Conservation (phyloP, 2,888 invertebrate genomes). For the Griposia aprilina region DNA sequence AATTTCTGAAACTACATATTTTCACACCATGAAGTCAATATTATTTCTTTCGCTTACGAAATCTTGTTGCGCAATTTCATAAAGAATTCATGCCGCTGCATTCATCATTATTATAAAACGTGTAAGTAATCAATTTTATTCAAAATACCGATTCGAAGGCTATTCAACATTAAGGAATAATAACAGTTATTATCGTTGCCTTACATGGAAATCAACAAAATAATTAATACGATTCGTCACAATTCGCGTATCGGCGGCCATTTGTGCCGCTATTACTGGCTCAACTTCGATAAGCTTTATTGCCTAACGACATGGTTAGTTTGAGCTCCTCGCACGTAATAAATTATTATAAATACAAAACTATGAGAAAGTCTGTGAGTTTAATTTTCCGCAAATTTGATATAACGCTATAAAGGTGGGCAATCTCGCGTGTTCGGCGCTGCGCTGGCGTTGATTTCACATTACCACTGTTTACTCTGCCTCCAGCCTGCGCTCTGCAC, state of each 20-base stretch:
- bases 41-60: not conserved
- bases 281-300: constrained; percentile 86
- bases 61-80: constrained; percentile 14
- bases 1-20: not conserved
- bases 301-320: constrained; percentile 88
- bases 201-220: constrained; percentile 78
- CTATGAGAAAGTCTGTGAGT: constrained; percentile 81
- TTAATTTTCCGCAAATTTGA: constrained; percentile 90
- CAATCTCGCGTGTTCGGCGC: constrained; percentile 62
- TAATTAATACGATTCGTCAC: constrained; percentile 86
- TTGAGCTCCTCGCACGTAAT: constrained; percentile 87
- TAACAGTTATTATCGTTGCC: constrained; percentile 70
- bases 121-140: constrained; percentile 60
- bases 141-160: constrained; percentile 49
- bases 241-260: constrained; percentile 82
- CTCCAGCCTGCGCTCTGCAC: constrained; percentile 46
- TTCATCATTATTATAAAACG: constrained; percentile 55
- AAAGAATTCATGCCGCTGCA: constrained; percentile 32
- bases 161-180: constrained; percentile 68
- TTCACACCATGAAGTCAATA: not conserved
- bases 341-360: constrained; percentile 88
- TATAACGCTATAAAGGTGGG: constrained; percentile 82
- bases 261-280: constrained; percentile 86
- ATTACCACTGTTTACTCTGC: constrained; percentile 62
- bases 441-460: constrained; percentile 66